These are phyloP conservation scores for Hemaris fuciformis DNA, from an alignment of 2,888 invertebrate species.

Conservation along the genomic window DNA sequence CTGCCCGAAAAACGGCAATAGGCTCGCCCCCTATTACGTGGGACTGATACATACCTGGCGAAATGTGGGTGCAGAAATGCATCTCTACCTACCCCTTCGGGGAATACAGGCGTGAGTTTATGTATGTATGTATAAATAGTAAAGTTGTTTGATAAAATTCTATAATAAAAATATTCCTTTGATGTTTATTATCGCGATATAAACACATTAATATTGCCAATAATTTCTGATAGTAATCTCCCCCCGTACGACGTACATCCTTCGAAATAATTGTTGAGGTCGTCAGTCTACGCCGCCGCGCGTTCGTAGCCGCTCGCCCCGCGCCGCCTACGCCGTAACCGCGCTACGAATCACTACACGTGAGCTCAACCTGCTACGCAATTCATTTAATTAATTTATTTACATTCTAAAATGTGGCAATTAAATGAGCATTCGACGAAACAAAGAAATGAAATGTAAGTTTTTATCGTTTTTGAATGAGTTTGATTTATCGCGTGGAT, in stretches of 20 bases:
- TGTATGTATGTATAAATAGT: too few relatives aligned
- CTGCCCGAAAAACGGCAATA: too few relatives aligned
- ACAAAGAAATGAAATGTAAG: not conserved
- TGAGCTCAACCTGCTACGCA: conserved; percentile 5
- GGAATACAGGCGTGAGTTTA: too few relatives aligned
- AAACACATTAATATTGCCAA: too few relatives aligned
- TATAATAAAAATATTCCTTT: too few relatives aligned
- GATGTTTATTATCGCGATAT: too few relatives aligned
- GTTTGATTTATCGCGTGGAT: not conserved
- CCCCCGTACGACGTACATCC: not conserved
- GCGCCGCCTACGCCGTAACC: conserved; percentile 46
- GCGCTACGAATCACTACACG: conserved; percentile 31
- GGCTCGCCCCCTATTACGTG: too few relatives aligned
- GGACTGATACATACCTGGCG: too few relatives aligned
- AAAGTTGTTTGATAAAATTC: too few relatives aligned
- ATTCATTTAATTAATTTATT: not conserved
- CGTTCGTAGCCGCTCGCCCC: conserved; percentile 49
- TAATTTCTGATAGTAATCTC: conserved; percentile 7
- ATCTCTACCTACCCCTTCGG: too few relatives aligned
- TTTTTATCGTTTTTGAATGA: not conserved
- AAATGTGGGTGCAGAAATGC: too few relatives aligned
- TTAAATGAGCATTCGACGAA: not conserved
- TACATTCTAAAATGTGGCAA: not conserved
- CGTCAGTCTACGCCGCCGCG: conserved; percentile 42
- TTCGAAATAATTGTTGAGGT: conserved; percentile 12